phyloP scores from a whole-genome alignment of 2,797 vertebrate genomes.

The Numenius phaeopus region DNA sequence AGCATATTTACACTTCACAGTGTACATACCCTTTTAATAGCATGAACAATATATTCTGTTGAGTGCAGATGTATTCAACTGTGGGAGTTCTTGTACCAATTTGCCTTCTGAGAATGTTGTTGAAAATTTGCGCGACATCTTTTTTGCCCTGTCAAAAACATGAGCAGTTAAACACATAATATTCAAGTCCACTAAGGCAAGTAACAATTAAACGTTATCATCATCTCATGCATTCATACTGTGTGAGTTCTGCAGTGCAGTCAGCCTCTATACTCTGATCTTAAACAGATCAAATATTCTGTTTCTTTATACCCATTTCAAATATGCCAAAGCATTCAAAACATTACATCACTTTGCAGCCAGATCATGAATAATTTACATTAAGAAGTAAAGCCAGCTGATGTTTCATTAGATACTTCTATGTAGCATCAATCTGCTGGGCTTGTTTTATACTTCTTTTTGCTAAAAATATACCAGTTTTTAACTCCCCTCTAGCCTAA shows the following conservation, averaged over 20 bases:
- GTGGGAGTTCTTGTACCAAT: constrained; percentile 97
- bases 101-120: constrained; percentile 97
- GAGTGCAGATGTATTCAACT: constrained; percentile 98
- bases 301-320: neutral
- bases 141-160: constrained; percentile 91
- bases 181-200: neutral
- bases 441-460: neutral
- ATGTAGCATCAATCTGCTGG: neutral
- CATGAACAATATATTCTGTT: constrained; percentile 98
- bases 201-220: neutral
- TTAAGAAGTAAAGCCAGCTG: neutral
- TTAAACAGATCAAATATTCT: neutral
- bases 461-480: neutral
- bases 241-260: neutral
- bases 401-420: neutral
- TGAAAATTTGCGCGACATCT: constrained; percentile 98
- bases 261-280: neutral
- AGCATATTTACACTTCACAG: neutral
- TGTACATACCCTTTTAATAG: constrained; percentile 93
- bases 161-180: constrained; percentile 38
- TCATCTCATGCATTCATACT: neutral
- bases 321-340: neutral
- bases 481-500: neutral
- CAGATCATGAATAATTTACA: neutral
- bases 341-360: neutral